These are phyloP conservation scores for Corvus hawaiiensis DNA, from an alignment of 2,113 vertebrate genomes.

Conservation along the genomic window DNA sequence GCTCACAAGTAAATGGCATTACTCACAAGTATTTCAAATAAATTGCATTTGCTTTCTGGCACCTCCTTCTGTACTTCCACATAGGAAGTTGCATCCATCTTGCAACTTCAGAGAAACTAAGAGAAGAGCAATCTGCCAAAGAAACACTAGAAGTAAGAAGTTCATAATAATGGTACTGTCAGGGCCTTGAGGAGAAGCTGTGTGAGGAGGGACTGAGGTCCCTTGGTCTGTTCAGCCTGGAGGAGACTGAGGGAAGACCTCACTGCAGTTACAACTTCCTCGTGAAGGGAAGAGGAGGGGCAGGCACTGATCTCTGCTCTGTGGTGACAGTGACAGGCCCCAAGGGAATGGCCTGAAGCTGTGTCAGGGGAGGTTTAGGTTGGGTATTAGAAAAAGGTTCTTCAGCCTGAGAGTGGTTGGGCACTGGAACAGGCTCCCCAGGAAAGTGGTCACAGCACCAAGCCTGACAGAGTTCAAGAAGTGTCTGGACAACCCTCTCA, in stretches of 20 bases:
- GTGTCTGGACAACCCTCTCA: fast-evolving
- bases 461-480: not conserved
- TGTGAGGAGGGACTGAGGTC: not conserved
- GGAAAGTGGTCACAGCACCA: not conserved
- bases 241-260: not conserved
- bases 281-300: fast-evolving
- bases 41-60: not conserved
- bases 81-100: not conserved
- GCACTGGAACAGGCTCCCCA: not conserved
- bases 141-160: not conserved
- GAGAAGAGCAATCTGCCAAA: not conserved
- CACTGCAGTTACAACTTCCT: not conserved
- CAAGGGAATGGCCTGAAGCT: not conserved
- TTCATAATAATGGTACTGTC: not conserved
- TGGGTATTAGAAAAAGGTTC: not conserved
- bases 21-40: not conserved
- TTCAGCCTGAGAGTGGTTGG: fast-evolving
- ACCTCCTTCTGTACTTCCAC: not conserved
- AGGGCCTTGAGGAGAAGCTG: not conserved
- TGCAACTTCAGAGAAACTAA: not conserved
- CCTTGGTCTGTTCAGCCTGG: not conserved
- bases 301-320: not conserved
- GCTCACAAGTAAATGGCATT: not conserved
- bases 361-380: not conserved
- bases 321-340: not conserved